phyloP scores from a whole-genome alignment of 2,113 vertebrate genomes.

The Tragelaphus imberbis region DNA sequence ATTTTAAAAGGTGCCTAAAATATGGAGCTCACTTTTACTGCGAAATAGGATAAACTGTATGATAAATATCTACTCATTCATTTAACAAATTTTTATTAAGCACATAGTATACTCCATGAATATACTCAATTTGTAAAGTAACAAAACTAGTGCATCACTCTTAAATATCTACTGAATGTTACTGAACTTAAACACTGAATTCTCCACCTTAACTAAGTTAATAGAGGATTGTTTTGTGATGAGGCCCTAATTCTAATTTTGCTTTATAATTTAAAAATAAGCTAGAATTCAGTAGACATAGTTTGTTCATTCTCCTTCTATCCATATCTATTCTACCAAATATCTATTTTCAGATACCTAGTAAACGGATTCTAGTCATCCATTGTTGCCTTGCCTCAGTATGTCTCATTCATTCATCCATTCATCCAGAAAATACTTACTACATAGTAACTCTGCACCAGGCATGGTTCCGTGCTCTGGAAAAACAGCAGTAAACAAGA shows the following conservation, averaged over 20 bases:
- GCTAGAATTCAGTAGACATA: not conserved
- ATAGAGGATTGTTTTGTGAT: not conserved
- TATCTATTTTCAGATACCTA: not conserved
- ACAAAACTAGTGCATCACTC: not conserved
- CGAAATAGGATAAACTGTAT: not conserved
- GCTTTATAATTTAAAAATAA: constrained; percentile 6
- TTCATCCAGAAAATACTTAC: not conserved
- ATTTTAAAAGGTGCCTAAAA: not conserved
- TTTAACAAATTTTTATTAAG: not conserved
- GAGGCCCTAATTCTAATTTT: not conserved
- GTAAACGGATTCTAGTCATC: not conserved
- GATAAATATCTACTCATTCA: not conserved
- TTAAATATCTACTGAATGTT: not conserved
- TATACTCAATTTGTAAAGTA: constrained; percentile 24
- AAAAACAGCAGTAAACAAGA: not conserved
- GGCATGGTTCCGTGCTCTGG: not conserved
- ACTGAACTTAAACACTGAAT: not conserved
- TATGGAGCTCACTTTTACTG: not conserved
- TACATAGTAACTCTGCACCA: not conserved
- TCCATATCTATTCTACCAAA: not conserved
- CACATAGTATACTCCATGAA: not conserved
- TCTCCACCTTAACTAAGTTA: not conserved
- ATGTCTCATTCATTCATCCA: not conserved
- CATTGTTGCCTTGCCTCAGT: not conserved
- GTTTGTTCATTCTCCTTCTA: not conserved